Percentiles rank a stretch among this genome's conserved stretches.
Conservation (phyloP, 2,888 invertebrate species). For the Melinopterus prodromus region DNA sequence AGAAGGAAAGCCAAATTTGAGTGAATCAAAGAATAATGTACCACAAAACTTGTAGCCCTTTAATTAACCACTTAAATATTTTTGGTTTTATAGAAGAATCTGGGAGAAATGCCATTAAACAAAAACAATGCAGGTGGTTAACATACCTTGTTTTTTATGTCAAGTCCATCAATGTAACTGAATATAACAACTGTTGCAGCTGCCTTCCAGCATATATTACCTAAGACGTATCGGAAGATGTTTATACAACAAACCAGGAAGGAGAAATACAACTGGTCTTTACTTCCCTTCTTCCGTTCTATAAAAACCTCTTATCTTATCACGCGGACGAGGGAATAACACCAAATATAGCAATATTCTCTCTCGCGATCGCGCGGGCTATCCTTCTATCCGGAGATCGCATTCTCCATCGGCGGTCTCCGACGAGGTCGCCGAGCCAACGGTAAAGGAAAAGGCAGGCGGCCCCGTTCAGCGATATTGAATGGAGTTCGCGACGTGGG, state of each 20-base stretch:
- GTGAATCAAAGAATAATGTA: no score
- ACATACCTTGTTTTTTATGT: no score
- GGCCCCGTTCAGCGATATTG: background rate
- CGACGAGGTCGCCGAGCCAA: constrained; percentile 34
- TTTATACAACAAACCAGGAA: background rate
- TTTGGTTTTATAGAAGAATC: no score
- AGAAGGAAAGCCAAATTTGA: no score
- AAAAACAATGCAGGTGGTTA: no score
- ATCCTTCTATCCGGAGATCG: constrained; percentile 35
- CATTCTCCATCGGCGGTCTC: constrained; percentile 13
- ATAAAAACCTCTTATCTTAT: constrained; percentile 23
- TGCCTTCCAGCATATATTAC: no score
- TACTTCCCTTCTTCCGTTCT: constrained; percentile 29
- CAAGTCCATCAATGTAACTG: no score
- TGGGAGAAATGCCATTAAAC: no score
- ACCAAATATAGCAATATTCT: constrained; percentile 37
- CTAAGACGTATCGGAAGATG: no score
- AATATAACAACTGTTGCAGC: no score
- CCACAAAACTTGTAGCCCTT: no score
- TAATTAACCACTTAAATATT: no score
- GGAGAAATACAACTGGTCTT: background rate
- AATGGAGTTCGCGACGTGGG: constrained; percentile 5
- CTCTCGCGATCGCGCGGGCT: constrained; percentile 10
- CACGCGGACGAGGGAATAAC: constrained; percentile 29
- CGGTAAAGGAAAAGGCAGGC: constrained; percentile 31